These are phyloP conservation scores for Labrus mixtus DNA, from an alignment of 2,113 vertebrate species.

Conservation along the genomic window DNA sequence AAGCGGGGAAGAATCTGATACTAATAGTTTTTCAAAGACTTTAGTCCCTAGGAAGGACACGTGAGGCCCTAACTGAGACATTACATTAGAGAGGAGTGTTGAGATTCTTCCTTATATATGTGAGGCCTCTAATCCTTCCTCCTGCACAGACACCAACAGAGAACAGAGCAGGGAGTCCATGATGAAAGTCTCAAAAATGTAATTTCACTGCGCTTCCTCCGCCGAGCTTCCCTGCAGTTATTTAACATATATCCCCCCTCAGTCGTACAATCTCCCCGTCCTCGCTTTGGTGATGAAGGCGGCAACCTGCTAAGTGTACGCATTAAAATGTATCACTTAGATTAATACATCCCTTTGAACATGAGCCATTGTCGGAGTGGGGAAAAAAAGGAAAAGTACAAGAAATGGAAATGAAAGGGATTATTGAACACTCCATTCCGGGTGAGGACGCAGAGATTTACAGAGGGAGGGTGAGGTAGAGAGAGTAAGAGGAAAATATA, in stretches of 20 bases:
- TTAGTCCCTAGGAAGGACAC: constrained; percentile 8
- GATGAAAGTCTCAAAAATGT: constrained; percentile 77
- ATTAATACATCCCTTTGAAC: constrained; percentile 83
- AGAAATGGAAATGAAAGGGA: constrained; percentile 75
- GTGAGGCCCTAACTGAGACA: constrained; percentile 48
- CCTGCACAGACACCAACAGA: constrained; percentile 47
- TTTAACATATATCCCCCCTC: constrained; percentile 71
- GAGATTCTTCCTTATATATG: constrained; percentile 42
- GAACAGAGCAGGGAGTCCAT: constrained; percentile 57
- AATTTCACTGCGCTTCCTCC: constrained; percentile 66
- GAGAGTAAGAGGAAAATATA: constrained; percentile 12
- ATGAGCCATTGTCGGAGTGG: constrained; percentile 64
- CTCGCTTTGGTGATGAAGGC: constrained; percentile 81
- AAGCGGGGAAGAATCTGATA: neutral
- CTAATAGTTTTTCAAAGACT: constrained; percentile 16
- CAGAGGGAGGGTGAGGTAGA: constrained; percentile 38
- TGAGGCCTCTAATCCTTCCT: constrained; percentile 61
- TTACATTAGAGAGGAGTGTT: constrained; percentile 49
- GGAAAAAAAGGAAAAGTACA: constrained; percentile 57
- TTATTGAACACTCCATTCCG: constrained; percentile 71
- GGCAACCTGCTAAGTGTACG: constrained; percentile 75
- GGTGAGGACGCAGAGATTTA: constrained; percentile 49
- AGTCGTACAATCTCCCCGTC: constrained; percentile 57
- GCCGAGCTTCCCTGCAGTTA: constrained; percentile 69
- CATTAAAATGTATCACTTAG: constrained; percentile 83